Evolutionary conservation across 2,113 vertebrate species (phyloP).

Genomic region (Pseudorasbora parva): DNA sequence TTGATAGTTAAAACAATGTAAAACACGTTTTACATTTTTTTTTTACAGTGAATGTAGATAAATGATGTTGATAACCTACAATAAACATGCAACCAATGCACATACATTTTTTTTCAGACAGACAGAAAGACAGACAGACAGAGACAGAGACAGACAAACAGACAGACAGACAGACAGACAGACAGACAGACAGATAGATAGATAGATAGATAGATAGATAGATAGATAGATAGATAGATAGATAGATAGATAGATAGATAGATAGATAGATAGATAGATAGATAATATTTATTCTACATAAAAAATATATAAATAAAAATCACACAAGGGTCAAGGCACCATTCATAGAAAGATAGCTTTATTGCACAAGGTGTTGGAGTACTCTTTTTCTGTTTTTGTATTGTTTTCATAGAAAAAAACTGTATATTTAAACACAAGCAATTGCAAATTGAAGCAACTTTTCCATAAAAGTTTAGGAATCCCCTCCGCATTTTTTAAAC

Average conservation of each 20-base stretch:
- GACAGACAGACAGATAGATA: no score
- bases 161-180: no score
- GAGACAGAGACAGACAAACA: no score
- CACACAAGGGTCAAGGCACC: constrained; percentile 51
- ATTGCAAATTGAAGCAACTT: constrained; percentile 95
- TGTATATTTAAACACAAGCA: constrained; percentile 97
- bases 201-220: neutral
- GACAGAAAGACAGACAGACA: no score
- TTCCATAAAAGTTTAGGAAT: constrained; percentile 78
- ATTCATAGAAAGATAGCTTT: constrained; percentile 98
- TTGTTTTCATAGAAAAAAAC: constrained; percentile 92
- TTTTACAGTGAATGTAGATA: no score
- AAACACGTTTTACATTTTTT: no score
- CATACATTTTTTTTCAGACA: no score
- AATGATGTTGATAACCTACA: no score
- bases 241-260: neutral
- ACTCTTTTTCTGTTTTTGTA: constrained; percentile 88
- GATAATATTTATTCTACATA: neutral
- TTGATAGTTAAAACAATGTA: no score
- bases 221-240: neutral
- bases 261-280: no score
- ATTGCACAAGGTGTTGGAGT: constrained; percentile 97
- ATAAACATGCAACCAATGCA: no score
- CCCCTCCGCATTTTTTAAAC: constrained; percentile 71
- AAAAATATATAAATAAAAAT: neutral